These are phyloP conservation scores for Atlantisia rogersi DNA, from an alignment of 2,113 vertebrate species.

Conservation along the genomic window DNA sequence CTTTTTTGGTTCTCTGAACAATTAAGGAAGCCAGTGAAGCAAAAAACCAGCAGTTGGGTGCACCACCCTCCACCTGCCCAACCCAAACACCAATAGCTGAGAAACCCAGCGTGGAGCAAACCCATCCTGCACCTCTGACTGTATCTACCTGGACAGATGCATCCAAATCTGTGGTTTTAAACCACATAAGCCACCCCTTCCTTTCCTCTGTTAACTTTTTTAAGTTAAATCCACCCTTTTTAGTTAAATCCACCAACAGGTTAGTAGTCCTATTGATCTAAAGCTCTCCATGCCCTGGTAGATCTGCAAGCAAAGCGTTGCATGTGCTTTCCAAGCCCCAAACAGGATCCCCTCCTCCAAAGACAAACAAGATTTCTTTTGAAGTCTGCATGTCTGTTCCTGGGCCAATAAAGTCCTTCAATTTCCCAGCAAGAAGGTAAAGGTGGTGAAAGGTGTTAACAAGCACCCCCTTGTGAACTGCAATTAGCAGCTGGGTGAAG, in stretches of 20 bases:
- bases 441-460: constrained; percentile 41
- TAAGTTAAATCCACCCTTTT: neutral
- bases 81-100: neutral
- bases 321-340: neutral
- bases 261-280: rapidly evolving
- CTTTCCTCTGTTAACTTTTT: neutral
- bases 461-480: constrained; percentile 49
- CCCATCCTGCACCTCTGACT: neutral
- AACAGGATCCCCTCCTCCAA: neutral
- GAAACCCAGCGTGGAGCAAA: neutral
- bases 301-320: neutral
- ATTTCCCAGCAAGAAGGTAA: constrained; percentile 52
- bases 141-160: neutral
- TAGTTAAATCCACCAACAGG: neutral
- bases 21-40: constrained; percentile 10
- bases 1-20: constrained; percentile 25
- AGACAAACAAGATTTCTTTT: constrained; percentile 44
- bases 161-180: neutral
- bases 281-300: neutral
- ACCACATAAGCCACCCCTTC: rapidly evolving
- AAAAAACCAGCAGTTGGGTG: neutral
- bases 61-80: constrained; percentile 18
- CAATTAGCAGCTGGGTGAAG: constrained; percentile 68
- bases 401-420: constrained; percentile 52
- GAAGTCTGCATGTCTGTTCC: constrained; percentile 51